Conservation (phyloP, 2,113 vertebrate genomes). For the Ginglymostoma cirratum region DNA sequence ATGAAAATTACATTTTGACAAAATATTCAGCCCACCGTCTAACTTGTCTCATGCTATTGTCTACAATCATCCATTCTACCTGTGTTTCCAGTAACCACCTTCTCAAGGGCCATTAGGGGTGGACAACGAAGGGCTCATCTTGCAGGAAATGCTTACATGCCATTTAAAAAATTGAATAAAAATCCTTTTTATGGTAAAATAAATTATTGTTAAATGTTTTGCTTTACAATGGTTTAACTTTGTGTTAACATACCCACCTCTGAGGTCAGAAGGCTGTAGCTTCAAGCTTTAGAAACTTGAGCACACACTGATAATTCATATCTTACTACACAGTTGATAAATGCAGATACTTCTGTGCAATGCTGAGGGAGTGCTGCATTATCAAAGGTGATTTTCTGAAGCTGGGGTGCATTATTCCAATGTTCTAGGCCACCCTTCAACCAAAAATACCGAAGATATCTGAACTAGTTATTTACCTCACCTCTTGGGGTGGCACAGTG, state of each 20-base stretch:
- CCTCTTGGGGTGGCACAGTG: background rate
- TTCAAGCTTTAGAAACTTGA: background rate
- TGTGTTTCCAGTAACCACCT: background rate
- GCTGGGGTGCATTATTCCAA: background rate
- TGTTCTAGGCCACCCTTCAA: background rate
- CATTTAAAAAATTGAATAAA: too few relatives aligned
- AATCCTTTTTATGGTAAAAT: background rate
- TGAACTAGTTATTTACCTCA: background rate
- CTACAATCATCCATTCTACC: background rate
- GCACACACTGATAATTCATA: background rate
- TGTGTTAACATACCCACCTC: background rate
- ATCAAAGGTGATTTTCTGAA: background rate
- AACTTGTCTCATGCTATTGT: background rate
- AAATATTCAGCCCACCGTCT: background rate
- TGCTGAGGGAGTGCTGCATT: background rate
- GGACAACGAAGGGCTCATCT: too few relatives aligned
- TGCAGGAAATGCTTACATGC: too few relatives aligned
- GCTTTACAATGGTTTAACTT: background rate
- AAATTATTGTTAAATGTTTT: background rate
- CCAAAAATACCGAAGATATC: background rate
- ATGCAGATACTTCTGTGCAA: too few relatives aligned
- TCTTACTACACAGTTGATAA: too few relatives aligned
- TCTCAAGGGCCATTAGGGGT: too few relatives aligned
- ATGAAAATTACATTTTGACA: too few relatives aligned
- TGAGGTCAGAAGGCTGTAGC: too few relatives aligned